Conservation (phyloP, 1,140 invertebrate species). For the Drosophila mayri region DNA sequence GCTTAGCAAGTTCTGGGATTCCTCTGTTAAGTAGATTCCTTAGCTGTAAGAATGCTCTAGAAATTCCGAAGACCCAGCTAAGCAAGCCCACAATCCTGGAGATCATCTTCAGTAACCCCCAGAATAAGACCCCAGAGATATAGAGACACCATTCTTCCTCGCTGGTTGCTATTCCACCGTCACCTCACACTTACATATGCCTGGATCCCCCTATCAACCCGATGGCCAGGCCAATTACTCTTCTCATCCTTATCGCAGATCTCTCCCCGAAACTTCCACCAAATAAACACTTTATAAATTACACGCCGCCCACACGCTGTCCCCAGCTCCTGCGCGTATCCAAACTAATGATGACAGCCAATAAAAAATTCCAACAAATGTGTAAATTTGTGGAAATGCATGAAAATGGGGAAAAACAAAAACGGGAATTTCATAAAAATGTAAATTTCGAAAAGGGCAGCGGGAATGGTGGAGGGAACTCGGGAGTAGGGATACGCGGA, state of each 20-base stretch:
- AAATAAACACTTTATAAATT: slow-evolving; percentile 55
- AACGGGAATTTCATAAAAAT: slow-evolving; percentile 63
- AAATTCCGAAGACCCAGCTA: neutral
- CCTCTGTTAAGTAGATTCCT: slow-evolving; percentile 6
- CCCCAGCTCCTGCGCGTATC: slow-evolving; percentile 43
- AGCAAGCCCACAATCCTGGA: slow-evolving; percentile 12
- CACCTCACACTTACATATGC: slow-evolving; percentile 36
- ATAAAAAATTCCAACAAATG: slow-evolving; percentile 78
- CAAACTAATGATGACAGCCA: slow-evolving; percentile 81
- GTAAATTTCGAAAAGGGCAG: slow-evolving; percentile 50
- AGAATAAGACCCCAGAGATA: neutral
- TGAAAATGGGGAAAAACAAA: slow-evolving; percentile 42
- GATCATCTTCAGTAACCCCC: slow-evolving; percentile 22
- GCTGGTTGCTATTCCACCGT: neutral
- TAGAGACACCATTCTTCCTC: neutral
- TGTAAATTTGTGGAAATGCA: slow-evolving; percentile 76
- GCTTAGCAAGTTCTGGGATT: neutral
- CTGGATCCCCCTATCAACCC: slow-evolving; percentile 37
- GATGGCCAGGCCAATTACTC: slow-evolving; percentile 48
- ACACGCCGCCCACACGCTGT: slow-evolving; percentile 71
- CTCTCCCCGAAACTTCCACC: slow-evolving; percentile 30
- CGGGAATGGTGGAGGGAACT: slow-evolving; percentile 11
- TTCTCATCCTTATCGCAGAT: slow-evolving; percentile 48
- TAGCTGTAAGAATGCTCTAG: neutral
- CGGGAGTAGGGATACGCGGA: slow-evolving; percentile 42